Evolutionary conservation across 2,888 invertebrate species (phyloP), one percentile per base, ranked within the genome.

Genomic region (Pseudococcus jackbeardsleyi): DNA sequence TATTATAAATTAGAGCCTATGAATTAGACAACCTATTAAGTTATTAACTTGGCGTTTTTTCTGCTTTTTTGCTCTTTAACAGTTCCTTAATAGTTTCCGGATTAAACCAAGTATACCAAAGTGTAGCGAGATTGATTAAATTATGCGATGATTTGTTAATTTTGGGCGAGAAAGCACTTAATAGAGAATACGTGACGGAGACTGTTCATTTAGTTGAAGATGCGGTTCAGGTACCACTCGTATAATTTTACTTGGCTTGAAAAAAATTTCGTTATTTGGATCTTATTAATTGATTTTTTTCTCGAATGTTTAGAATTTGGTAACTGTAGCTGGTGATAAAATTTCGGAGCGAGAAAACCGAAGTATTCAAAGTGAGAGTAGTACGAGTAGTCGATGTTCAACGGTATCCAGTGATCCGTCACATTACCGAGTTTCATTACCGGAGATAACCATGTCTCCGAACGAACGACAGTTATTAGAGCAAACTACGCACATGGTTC

Each of bases 61-160:
- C 19, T 89, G 46, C 9, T 42, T 42, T 42, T 42, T 42, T 42
- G 42, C 42, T 42, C 89, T 86, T 84, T 92, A 92, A 39, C 92
- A 93, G 96, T 90, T 94, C 95, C 88, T 93, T 93, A 82, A 92
- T 96, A 90, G 94, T 94, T 91, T 95, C 95, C 88, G 96, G 97
- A 17, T 96, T 96, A 87, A 96, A 96, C 91, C 95, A 96, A 91
- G 95, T 98, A 89, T 97, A 97, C 91, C 95, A 96, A 90, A 96
- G 96, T 89, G 93, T 98, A 89, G 97, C 97, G 5, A 95, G 95
- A 92, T 93, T 98, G 90, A 95, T 98, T 90, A 95, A 96, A 90
- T 94, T 97, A 90, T 97, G 98, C 91, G 98, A 98, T 92, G 96
- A 97, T 92, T 95, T 97, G 86, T 93, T 97, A 89, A 93, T 96